These are phyloP conservation scores for Lacerta bilineata DNA, from an alignment of 2,797 vertebrate species.

Conservation along the genomic window DNA sequence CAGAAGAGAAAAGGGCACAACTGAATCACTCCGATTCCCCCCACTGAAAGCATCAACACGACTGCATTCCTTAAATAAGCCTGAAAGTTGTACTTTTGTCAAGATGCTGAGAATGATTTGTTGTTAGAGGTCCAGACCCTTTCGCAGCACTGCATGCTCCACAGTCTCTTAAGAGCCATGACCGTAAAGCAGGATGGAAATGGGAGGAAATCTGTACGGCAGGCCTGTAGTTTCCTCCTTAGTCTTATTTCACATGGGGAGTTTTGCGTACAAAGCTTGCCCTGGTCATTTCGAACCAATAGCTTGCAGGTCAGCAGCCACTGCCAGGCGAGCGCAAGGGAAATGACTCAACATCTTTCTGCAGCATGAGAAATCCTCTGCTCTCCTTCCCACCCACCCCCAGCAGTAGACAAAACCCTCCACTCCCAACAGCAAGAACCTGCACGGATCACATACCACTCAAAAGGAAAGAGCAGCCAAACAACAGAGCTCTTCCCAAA, in stretches of 20 bases:
- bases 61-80: background rate
- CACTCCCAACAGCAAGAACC: background rate
- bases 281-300: background rate
- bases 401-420: background rate
- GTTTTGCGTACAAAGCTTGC: background rate
- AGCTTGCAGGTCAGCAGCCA: background rate
- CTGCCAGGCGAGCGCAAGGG: background rate
- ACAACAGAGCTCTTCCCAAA: background rate
- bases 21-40: background rate
- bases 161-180: background rate
- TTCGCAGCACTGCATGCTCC: background rate
- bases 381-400: background rate
- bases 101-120: background rate
- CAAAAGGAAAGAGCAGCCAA: background rate
- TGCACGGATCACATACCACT: background rate
- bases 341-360: background rate
- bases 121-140: background rate
- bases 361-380: no score
- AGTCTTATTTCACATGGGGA: background rate
- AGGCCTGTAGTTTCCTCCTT: background rate
- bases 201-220: no score
- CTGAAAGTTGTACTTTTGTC: background rate
- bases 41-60: background rate
- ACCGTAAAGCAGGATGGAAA: background rate
- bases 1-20: background rate